Percentiles rank a stretch among this genome's conserved stretches.
Evolutionary conservation across 1,140 invertebrate species (phyloP).

Genomic region (Calliphora vicina): DNA sequence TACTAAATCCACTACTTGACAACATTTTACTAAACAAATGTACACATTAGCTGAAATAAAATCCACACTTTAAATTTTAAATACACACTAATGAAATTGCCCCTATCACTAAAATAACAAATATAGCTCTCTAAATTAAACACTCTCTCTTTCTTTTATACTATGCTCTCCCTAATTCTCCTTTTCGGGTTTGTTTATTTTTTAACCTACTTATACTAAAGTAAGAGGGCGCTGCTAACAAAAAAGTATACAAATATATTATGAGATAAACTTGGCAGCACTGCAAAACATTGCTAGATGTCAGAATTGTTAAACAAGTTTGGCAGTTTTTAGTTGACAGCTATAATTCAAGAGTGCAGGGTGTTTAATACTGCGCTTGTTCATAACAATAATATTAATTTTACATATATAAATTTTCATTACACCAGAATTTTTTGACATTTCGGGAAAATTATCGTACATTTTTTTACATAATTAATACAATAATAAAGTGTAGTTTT

Average conservation of each 20-base stretch:
- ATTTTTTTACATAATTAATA: not conserved
- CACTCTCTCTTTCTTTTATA: not conserved
- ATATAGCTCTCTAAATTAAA: not conserved
- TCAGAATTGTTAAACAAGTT: conserved; percentile 22
- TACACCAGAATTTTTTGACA: not conserved
- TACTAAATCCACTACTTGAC: too few species aligned
- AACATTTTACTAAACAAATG: not conserved
- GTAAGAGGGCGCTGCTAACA: not conserved
- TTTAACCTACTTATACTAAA: not conserved
- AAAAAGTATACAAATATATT: not conserved
- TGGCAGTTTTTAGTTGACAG: conserved; percentile 31
- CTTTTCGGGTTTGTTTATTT: not conserved
- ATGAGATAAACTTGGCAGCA: not conserved
- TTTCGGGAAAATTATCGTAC: not conserved
- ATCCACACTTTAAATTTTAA: not conserved
- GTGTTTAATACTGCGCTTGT: conserved; percentile 25
- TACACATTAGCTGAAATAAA: too few species aligned
- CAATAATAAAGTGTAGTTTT: not conserved
- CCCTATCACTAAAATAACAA: not conserved
- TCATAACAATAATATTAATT: conserved; percentile 3
- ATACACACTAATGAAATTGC: not conserved
- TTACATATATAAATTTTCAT: not conserved
- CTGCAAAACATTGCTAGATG: not conserved
- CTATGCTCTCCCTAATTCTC: not conserved
- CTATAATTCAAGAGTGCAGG: conserved; percentile 34